These are phyloP conservation scores for Leptinotarsa rubiginosa DNA, from an alignment of 2,888 invertebrate genomes.

Conservation along the genomic window DNA sequence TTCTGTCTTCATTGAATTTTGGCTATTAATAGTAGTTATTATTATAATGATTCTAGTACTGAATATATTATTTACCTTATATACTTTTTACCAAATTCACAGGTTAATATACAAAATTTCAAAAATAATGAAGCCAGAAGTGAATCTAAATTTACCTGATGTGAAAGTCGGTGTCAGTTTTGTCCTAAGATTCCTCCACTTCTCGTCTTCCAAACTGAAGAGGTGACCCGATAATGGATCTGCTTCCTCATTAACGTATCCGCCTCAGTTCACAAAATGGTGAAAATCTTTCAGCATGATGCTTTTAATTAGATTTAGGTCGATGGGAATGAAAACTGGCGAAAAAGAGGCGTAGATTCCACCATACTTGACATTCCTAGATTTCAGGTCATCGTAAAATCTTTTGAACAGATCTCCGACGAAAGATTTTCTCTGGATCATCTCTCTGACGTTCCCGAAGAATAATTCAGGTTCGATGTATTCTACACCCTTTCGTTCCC, in stretches of 20 bases:
- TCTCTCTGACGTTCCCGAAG: conserved; percentile 33
- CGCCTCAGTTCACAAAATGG: conserved; percentile 58
- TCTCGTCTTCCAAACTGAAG: conserved; percentile 56
- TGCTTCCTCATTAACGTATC: conserved; percentile 54
- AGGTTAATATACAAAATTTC: too few relatives aligned
- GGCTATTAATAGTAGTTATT: too few relatives aligned
- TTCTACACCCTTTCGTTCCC: conserved; percentile 55
- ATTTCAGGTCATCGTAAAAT: conserved; percentile 47
- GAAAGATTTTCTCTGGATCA: conserved; percentile 21
- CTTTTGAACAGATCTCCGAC: conserved; percentile 29
- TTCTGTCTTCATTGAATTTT: too few relatives aligned
- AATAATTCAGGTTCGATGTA: conserved; percentile 38
- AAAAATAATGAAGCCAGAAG: too few relatives aligned
- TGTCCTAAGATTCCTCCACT: conserved; percentile 64
- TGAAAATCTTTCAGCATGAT: conserved; percentile 61
- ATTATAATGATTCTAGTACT: too few relatives aligned
- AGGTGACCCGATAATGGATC: conserved; percentile 58
- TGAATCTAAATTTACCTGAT: conserved; percentile 25
- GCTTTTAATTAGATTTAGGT: conserved; percentile 58
- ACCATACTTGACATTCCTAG: conserved; percentile 46
- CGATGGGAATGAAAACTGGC: conserved; percentile 58
- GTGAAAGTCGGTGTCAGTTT: conserved; percentile 59
- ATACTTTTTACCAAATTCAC: too few relatives aligned
- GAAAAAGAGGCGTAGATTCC: conserved; percentile 51
- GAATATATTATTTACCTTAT: too few relatives aligned